Conservation (phyloP, 2,888 invertebrate species). For the Prosapia bicincta region DNA sequence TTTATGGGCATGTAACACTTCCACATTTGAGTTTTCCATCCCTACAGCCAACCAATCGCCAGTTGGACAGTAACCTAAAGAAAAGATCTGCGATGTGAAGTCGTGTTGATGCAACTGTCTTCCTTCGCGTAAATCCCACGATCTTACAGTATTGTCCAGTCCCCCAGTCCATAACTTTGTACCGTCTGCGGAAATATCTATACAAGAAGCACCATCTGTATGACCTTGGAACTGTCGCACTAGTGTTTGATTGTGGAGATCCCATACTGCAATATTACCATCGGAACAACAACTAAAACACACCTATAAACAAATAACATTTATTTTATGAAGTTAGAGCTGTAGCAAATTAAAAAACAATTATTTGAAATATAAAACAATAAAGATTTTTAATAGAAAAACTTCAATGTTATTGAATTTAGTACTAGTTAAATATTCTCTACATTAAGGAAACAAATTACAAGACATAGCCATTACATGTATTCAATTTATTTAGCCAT, state of each 20-base stretch:
- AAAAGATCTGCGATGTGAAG: constrained; percentile 87
- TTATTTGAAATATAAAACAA: too few relatives aligned
- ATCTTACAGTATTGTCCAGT: constrained; percentile 92
- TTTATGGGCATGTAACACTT: constrained; percentile 86
- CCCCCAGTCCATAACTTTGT: constrained; percentile 90
- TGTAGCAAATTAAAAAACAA: too few relatives aligned
- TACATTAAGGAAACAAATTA: too few relatives aligned
- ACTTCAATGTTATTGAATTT: too few relatives aligned
- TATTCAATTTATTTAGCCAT: too few relatives aligned
- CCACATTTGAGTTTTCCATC: constrained; percentile 97
- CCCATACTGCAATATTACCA: constrained; percentile 98
- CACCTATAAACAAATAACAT: constrained; percentile 50
- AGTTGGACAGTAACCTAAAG: constrained; percentile 87
- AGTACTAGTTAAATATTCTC: too few relatives aligned
- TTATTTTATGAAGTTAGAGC: too few relatives aligned
- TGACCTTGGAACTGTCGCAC: constrained; percentile 94
- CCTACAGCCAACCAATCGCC: constrained; percentile 98
- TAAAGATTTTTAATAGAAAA: too few relatives aligned
- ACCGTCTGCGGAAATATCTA: constrained; percentile 94
- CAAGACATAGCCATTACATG: too few relatives aligned
- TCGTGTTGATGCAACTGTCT: constrained; percentile 93
- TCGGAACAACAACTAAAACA: constrained; percentile 99
- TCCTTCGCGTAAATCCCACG: constrained; percentile 94
- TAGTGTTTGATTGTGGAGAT: constrained; percentile 83
- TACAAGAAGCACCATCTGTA: constrained; percentile 96